phyloP scores from a whole-genome alignment of 2,888 invertebrate species.

The Baccha elongata region DNA sequence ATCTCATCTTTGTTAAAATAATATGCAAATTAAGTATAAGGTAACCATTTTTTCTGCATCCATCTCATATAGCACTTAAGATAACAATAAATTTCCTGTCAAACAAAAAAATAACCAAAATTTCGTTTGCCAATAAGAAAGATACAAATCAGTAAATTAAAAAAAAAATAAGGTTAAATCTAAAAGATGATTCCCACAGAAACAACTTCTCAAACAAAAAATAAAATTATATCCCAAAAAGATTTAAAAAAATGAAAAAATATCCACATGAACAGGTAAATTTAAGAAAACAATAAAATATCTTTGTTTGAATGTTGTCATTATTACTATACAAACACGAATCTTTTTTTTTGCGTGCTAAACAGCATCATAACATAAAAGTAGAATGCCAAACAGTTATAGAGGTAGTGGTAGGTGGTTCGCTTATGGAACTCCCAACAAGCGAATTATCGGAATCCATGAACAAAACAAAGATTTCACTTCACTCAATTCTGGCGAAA shows the following conservation, averaged over 20 bases:
- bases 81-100: conserved; percentile 65
- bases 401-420: conserved; percentile 36
- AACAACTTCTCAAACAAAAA: background rate
- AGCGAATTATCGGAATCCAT: conserved; percentile 72
- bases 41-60: conserved; percentile 14
- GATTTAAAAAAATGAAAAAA: conserved; percentile 7
- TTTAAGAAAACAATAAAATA: conserved; percentile 66
- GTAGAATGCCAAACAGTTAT: conserved; percentile 14
- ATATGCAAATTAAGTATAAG: conserved; percentile 48
- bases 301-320: conserved; percentile 65
- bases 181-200: conserved; percentile 60
- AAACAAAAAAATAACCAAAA: conserved; percentile 16
- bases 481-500: conserved; percentile 67
- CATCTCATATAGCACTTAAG: conserved; percentile 54
- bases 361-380: conserved; percentile 33
- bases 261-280: conserved; percentile 63
- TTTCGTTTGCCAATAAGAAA: conserved; percentile 41
- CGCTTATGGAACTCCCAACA: conserved; percentile 63
- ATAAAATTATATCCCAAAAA: conserved; percentile 32
- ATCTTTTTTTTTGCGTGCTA: conserved; percentile 32
- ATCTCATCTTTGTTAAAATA: conserved; percentile 32
- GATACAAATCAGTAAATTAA: conserved; percentile 57
- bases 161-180: conserved; percentile 14
- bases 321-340: conserved; percentile 19
- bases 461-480: conserved; percentile 71